A percentile compares a stretch with the other conserved stretches of the same genome.
Evolutionary conservation across 2,888 invertebrate species (phyloP).

Genomic region (Dendrolimus houi): DNA sequence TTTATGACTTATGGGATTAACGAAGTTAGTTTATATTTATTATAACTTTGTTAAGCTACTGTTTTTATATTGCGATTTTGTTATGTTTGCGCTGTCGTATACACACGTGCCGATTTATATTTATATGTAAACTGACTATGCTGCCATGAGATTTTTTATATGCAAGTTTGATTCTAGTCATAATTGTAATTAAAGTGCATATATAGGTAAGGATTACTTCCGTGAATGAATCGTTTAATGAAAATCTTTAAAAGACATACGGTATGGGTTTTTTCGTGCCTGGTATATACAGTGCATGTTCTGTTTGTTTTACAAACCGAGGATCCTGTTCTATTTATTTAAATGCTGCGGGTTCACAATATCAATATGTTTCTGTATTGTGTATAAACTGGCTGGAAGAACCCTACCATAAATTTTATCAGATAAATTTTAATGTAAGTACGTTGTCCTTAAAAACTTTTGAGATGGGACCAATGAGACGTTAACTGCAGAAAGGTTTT

Average conservation of each 20-base stretch:
- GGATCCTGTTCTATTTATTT: no score
- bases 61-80: conserved; percentile 11
- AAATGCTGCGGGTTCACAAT: no score
- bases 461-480: background rate
- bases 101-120: conserved; percentile 10
- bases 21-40: conserved; percentile 15
- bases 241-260: background rate
- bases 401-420: background rate
- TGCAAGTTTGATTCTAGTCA: conserved; percentile 47
- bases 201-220: conserved; percentile 25
- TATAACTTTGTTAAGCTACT: conserved; percentile 14
- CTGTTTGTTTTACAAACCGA: background rate
- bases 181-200: conserved; percentile 25
- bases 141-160: conserved; percentile 27
- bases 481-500: background rate
- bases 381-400: background rate
- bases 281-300: background rate
- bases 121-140: conserved; percentile 13
- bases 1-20: conserved; percentile 31
- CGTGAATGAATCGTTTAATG: conserved; percentile 13
- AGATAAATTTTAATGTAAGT: background rate
- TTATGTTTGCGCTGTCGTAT: conserved; percentile 13
- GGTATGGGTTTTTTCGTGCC: background rate
- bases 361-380: background rate
- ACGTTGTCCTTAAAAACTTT: background rate